Evolutionary conservation across 2,888 invertebrate genomes (phyloP).

Genomic region (Metalampra italica): DNA sequence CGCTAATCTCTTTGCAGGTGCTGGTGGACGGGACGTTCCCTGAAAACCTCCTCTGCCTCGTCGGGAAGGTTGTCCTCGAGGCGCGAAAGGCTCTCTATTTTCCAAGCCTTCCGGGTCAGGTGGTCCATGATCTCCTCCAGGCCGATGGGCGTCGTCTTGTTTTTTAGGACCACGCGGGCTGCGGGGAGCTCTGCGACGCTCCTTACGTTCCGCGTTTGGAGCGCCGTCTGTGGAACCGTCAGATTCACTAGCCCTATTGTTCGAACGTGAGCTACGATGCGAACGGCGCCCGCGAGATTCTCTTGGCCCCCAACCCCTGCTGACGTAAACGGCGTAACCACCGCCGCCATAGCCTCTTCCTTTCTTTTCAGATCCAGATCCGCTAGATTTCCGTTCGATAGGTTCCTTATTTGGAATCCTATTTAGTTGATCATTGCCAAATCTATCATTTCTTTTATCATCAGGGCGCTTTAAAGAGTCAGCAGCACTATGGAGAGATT

Average conservation of each 20-base stretch:
- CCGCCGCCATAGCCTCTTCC: slow-evolving; percentile 68
- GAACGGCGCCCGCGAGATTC: slow-evolving; percentile 72
- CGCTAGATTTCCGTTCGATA: slow-evolving; percentile 66
- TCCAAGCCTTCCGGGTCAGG: slow-evolving; percentile 50
- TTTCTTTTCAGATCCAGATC: slow-evolving; percentile 73
- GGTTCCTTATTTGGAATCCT: slow-evolving; percentile 70
- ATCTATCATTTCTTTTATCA: slow-evolving; percentile 57
- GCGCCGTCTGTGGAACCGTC: slow-evolving; percentile 87
- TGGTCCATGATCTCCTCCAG: slow-evolving; percentile 35
- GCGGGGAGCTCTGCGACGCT: slow-evolving; percentile 73
- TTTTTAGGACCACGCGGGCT: slow-evolving; percentile 80
- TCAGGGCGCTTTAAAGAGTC: slow-evolving; percentile 52
- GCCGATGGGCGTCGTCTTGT: slow-evolving; percentile 66
- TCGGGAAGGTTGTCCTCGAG: slow-evolving; percentile 92
- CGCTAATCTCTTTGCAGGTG: slow-evolving; percentile 80
- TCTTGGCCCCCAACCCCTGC: slow-evolving; percentile 70
- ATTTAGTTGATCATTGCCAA: slow-evolving; percentile 59
- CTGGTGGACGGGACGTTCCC: slow-evolving; percentile 64
- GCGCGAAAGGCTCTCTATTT: slow-evolving; percentile 86
- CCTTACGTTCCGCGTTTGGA: slow-evolving; percentile 73
- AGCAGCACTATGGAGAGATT: slow-evolving; percentile 37
- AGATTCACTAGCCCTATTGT: slow-evolving; percentile 81
- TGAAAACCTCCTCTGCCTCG: slow-evolving; percentile 85
- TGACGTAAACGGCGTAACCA: slow-evolving; percentile 59
- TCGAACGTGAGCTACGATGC: slow-evolving; percentile 67